A percentile compares a stretch with the other conserved stretches of the same genome.
Evolutionary conservation across 2,888 invertebrate species (phyloP).

Genomic region (Yponomeuta malinellus): DNA sequence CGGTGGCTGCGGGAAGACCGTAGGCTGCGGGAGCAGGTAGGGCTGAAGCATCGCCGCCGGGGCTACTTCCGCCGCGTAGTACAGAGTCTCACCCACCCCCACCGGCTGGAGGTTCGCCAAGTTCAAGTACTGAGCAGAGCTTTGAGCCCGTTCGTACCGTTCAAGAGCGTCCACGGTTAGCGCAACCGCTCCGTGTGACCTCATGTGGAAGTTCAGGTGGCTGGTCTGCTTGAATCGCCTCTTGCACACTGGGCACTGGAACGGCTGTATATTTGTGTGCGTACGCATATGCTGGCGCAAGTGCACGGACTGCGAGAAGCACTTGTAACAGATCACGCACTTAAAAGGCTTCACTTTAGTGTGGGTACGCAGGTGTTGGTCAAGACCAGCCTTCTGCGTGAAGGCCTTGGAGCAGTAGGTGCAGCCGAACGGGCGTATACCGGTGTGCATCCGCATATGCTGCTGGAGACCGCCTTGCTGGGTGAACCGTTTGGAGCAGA

Average conservation of each 20-base stretch:
- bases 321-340: conserved; percentile 63
- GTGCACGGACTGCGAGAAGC: conserved; percentile 68
- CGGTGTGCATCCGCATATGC: conserved; percentile 67
- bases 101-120: conserved; percentile 54
- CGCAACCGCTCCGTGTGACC: conserved; percentile 39
- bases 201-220: conserved; percentile 66
- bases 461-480: conserved; percentile 67
- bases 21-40: not conserved
- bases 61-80: conserved; percentile 58
- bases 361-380: conserved; percentile 67
- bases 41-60: conserved; percentile 21
- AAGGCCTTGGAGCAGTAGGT: conserved; percentile 63
- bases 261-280: conserved; percentile 69
- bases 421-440: conserved; percentile 60
- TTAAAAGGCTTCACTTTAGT: conserved; percentile 67
- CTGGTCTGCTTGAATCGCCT: conserved; percentile 67
- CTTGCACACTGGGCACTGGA: conserved; percentile 57
- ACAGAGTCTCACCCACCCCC: conserved; percentile 56
- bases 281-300: conserved; percentile 69
- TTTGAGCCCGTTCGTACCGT: not conserved
- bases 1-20: not conserved
- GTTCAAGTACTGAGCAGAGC: conserved; percentile 35
- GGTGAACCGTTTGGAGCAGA: conserved; percentile 63
- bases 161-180: not conserved
- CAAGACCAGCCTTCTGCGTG: conserved; percentile 65